These are phyloP conservation scores for Enteromius thamalakanensis DNA, from an alignment of 2,797 vertebrate species.

Conservation along the genomic window DNA sequence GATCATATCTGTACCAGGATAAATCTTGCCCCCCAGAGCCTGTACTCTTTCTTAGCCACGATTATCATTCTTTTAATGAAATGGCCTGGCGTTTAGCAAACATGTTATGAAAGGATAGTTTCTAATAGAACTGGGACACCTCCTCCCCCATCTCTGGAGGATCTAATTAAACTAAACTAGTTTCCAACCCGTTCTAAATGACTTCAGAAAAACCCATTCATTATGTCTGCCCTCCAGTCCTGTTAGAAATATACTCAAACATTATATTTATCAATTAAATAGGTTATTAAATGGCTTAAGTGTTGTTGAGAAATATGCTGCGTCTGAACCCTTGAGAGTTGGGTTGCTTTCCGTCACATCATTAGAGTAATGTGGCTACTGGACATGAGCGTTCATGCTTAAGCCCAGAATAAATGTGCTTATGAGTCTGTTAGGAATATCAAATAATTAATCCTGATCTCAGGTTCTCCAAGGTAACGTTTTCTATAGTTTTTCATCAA, in stretches of 20 bases:
- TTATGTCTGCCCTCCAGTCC: slow-evolving; percentile 82
- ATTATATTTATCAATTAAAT: slow-evolving; percentile 84
- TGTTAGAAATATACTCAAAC: slow-evolving; percentile 80
- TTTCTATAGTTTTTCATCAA: slow-evolving; percentile 66
- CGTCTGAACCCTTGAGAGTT: slow-evolving; percentile 52
- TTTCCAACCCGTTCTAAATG: slow-evolving; percentile 84
- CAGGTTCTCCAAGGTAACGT: slow-evolving; percentile 22
- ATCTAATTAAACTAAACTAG: slow-evolving; percentile 88
- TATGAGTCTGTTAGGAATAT: slow-evolving; percentile 7
- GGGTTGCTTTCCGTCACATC: slow-evolving; percentile 47
- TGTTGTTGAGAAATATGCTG: slow-evolving; percentile 64
- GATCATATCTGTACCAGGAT: slow-evolving; percentile 16
- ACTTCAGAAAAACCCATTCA: slow-evolving; percentile 83
- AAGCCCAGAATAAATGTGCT: slow-evolving; percentile 42
- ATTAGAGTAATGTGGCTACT: slow-evolving; percentile 42
- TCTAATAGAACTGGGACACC: slow-evolving; percentile 81
- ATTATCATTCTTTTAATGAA: slow-evolving; percentile 74
- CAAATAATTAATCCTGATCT: slow-evolving; percentile 40
- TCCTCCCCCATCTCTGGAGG: slow-evolving; percentile 78
- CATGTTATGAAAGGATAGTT: slow-evolving; percentile 76
- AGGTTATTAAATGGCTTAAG: slow-evolving; percentile 78
- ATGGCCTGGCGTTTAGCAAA: slow-evolving; percentile 73
- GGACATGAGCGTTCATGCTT: slow-evolving; percentile 40
- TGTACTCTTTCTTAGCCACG: slow-evolving; percentile 49
- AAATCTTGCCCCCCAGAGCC: slow-evolving; percentile 44